Base-by-base conservation (phyloP, 2,797 vertebrate genomes). In the Gymnothorax reevesii region DNA sequence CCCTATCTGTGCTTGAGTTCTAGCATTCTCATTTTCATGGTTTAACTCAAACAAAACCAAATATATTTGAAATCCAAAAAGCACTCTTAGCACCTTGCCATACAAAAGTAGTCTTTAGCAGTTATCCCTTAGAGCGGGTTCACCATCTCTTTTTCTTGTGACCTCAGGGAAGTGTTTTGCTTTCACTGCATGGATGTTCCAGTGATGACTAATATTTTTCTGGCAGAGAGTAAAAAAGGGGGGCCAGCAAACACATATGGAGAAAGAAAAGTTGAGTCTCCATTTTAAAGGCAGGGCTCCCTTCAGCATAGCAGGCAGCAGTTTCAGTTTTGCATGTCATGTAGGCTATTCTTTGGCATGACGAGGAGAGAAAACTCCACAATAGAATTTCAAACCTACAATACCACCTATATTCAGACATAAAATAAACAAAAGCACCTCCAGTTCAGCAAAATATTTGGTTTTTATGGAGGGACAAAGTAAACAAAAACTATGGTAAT, bases 31-130 rank as follows among this genome's bases (percentile, higher is more conserved):
- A 20, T 49, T 17, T 2, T 6, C 7, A 80, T 55, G n/a, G 52
- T 22, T 80, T 80, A 54, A 52, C 33, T 54, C 20, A 80, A 54
- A 55, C 52, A 54, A 7, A 80, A 55, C 6, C 22, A 55, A 80
- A 2, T 80, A 55, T 80, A 55, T 80, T 80, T n/a, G 0, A 80
- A n/a, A 3, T 17, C 55, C 7, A n/a, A 3, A 10, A 17, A 54
- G 49, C 17, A 55, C 71, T 4, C 10, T 12, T 22, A 22, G 20
- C 52, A 9, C 77, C 17, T 20, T 3, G 52, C 49, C 20, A 2
- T 52, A 80, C 77, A 22, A 20, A 17, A 55, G 92, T 95, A 95
- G 96, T 95, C 93, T 94, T 93, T 92, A 92, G 92, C 95, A 95
- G 94, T 94, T 93, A 94, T 94, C 95, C 93, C 91, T 92, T 88